These are phyloP conservation scores for Spatulosminthurus flaviceps DNA, from an alignment of 2,888 invertebrate species.

Conservation along the genomic window DNA sequence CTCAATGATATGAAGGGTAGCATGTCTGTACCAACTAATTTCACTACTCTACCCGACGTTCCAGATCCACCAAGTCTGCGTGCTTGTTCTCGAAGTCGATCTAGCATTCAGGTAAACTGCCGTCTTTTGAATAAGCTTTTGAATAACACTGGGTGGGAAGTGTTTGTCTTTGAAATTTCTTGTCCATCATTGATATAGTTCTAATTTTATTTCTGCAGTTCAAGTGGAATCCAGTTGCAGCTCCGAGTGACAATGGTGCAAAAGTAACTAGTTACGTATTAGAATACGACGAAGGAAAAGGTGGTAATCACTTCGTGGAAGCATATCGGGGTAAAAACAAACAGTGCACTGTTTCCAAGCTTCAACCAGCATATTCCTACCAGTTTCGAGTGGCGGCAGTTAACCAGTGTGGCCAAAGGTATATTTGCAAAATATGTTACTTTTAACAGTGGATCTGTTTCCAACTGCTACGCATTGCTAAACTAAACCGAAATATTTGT, in stretches of 20 bases:
- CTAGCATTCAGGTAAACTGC: constrained; percentile 55
- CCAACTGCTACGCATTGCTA: neutral
- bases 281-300: constrained; percentile 78
- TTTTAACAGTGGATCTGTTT: neutral
- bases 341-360: constrained; percentile 78
- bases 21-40: constrained; percentile 80
- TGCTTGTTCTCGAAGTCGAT: constrained; percentile 56
- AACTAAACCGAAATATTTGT: no score
- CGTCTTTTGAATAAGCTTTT: neutral
- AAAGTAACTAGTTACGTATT: constrained; percentile 79
- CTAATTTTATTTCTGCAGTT: constrained; percentile 66
- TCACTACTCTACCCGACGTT: constrained; percentile 82
- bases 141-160: no score
- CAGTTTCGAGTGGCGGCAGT: constrained; percentile 84
- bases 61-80: constrained; percentile 73
- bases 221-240: constrained; percentile 68
- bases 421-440: constrained; percentile 43
- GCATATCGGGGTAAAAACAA: constrained; percentile 77
- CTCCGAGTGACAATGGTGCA: constrained; percentile 77
- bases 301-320: constrained; percentile 75
- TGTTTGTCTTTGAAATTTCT: no score
- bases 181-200: neutral
- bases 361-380: constrained; percentile 82
- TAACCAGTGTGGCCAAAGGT: constrained; percentile 79
- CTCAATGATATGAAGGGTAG: constrained; percentile 79